Evolutionary conservation across 2,888 invertebrate genomes (phyloP).

Genomic region (Prosapia bicincta): DNA sequence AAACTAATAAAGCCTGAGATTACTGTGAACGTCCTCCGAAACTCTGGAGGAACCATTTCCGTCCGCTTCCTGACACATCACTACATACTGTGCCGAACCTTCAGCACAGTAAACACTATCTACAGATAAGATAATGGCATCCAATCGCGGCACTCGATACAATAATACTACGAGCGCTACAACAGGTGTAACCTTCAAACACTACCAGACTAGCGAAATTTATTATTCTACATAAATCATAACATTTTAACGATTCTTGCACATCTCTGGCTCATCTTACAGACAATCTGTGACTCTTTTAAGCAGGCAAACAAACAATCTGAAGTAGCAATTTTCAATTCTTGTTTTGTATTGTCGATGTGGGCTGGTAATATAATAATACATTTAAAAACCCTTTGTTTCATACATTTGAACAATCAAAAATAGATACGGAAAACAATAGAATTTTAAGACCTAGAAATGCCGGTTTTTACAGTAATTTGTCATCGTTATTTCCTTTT

Average conservation of each 20-base stretch:
- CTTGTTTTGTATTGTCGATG: too few relatives aligned
- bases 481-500: too few relatives aligned
- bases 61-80: neutral
- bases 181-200: neutral
- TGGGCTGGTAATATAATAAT: too few relatives aligned
- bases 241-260: neutral
- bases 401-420: too few relatives aligned
- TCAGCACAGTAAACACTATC: neutral
- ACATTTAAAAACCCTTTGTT: too few relatives aligned
- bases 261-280: too few relatives aligned
- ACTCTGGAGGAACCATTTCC: neutral
- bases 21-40: neutral
- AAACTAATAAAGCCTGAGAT: neutral
- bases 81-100: neutral
- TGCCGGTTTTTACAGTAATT: too few relatives aligned
- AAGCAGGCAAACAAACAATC: too few relatives aligned
- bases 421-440: too few relatives aligned
- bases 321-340: too few relatives aligned
- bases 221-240: neutral
- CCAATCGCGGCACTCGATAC: neutral
- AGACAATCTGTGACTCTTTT: too few relatives aligned
- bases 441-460: too few relatives aligned
- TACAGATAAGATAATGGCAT: neutral
- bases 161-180: neutral
- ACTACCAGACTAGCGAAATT: neutral